Base-by-base conservation (phyloP, 53 echinoderm and acorn worm species). In the Hippasteria phrygiana region DNA sequence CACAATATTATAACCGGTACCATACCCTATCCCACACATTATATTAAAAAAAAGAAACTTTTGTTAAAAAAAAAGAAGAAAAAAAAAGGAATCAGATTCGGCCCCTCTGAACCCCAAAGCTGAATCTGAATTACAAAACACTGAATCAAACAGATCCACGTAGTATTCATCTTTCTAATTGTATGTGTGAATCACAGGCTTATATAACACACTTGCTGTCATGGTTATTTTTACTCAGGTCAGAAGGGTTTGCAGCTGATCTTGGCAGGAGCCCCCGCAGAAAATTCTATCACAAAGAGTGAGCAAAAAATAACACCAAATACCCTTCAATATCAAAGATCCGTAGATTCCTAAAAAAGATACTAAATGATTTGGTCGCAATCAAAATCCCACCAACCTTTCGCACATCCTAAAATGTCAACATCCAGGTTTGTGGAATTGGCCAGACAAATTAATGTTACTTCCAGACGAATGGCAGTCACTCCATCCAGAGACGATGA, bases 371-470 rank as follows among this genome's bases (percentile, higher is more conserved):
- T 3, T 70, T 70, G 13, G 9, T 0, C 38, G 10, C 16, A 20
- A 28, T 8, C 33, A 31, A n/a, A 74, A 74, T 22, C 1, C 8
- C 4, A 63, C 46, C 12, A 4, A 74, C 74, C 74, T 74, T 74
- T 26, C 3, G 13, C 46, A 22, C 74, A 74, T 39, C 74, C 73
- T 43, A 73, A 73, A 20, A 73, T 73, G 73, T 40, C 73, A 40
- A 73, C 73, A 73, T 73, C 43, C 73, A 73, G 43, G n/a, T 40
- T 42, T 14, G 2, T 17, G 3, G 17, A 71, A 18, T 71, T 71
- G 20, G 67, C 67, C 20, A 13, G 22, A 32, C 67, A 24, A 32
- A 32, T 32, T 2, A 14, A 24, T 26, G 27, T 32, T 14, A 66
- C 32, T 66, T 66, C 67, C 5, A 66, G 33, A 32, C 67, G 32